Base-by-base conservation (phyloP, 92 coral and sea anemone species). In the Epizoanthus stellaris region DNA sequence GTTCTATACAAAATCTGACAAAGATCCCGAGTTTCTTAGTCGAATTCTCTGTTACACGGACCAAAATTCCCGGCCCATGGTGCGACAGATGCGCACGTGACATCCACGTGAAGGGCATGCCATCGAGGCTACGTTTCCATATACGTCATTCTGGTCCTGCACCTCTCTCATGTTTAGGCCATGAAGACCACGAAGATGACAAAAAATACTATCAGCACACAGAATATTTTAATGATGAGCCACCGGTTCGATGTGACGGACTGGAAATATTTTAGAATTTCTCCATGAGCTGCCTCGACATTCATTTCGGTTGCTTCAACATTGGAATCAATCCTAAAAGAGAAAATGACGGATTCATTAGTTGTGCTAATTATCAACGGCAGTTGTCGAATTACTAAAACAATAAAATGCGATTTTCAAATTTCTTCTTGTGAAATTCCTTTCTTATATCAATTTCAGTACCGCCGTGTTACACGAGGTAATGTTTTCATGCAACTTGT, bases 201-300 rank as follows among this genome's bases (percentile, higher is more conserved):
- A 82, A 96, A 96, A 91, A 96, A 96, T 54, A 94, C 82, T 57
- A 96, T 96, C 47, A 96, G 94, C 34, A 96, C 96, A 62, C 93
- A 86, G 82, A 96, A 96, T 64, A 96, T 95, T 88, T 96, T 96
- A 88, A 96, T 88, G 76, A 96, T 96, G 42, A 96, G 90, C 98
- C 98, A 96, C 61, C 98, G 93, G 88, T 96, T 96, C 21, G 98
- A 96, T 7, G 98, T 90, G 79, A 96, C 98, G 49, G 98, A 96
- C 80, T 96, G 98, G 76, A 96, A 96, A 74, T 96, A 96, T 86
- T 96, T 96, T 61, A 96, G 93, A 17, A 96, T 91, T 87, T 96
- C 98, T 58, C 98, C 96, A 38, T 96, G 98, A 3, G 98, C 98
- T 0, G 98, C 96, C 53, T 94, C 98, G 8, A 96, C 98, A 75